These are phyloP conservation scores for Apostichopus leukothele DNA, from an alignment of 53 echinoderm and acorn worm genomes.

Conservation along the genomic window DNA sequence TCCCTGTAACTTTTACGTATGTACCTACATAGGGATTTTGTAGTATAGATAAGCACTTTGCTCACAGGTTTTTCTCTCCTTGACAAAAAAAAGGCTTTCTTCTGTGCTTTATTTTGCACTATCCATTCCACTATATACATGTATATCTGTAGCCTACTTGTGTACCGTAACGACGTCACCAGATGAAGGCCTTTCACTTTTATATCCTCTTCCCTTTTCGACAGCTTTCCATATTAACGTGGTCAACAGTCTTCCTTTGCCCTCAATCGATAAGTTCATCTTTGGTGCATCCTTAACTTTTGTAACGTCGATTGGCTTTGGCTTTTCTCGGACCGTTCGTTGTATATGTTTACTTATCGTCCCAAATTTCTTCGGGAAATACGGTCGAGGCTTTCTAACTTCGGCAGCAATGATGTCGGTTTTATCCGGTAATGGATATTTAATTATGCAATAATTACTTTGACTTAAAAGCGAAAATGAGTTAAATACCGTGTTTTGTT, in stretches of 20 bases:
- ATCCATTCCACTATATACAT: no score
- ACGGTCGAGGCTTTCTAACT: constrained; percentile 66
- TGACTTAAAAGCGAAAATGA: not conserved
- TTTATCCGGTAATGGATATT: constrained; percentile 53
- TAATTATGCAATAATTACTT: no score
- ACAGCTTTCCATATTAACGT: constrained; percentile 67
- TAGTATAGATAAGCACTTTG: no score
- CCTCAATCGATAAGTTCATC: constrained; percentile 41
- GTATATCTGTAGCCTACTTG: no score
- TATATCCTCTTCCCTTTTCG: not conserved
- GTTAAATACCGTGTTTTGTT: not conserved
- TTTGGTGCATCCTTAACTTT: constrained; percentile 67
- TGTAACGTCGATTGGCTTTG: constrained; percentile 62
- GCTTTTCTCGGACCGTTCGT: constrained; percentile 65
- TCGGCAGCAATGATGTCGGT: constrained; percentile 69
- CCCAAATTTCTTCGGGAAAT: constrained; percentile 79
- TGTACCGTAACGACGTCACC: no score
- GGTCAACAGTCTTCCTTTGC: constrained; percentile 55
- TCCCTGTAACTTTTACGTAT: no score
- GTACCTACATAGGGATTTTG: no score
- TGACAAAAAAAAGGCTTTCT: no score
- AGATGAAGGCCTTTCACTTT: no score
- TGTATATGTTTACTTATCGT: constrained; percentile 75
- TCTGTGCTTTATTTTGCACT: no score
- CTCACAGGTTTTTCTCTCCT: no score